A percentile compares a stretch with the other conserved stretches of the same genome.
phyloP scores from a whole-genome alignment of 2,113 vertebrate genomes.

The Gadus chalcogrammus region DNA sequence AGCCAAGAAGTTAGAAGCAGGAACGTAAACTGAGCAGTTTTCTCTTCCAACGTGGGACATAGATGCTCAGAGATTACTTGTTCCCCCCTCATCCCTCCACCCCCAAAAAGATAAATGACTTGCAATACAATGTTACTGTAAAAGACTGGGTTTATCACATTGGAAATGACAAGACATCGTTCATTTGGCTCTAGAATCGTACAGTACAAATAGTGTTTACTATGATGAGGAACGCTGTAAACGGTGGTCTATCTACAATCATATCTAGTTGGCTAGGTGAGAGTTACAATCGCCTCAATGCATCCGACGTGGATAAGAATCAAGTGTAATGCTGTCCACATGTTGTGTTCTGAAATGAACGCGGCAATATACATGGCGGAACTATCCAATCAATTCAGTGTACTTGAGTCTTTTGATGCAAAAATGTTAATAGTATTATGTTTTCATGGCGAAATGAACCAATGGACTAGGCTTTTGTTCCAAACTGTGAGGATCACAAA shows the following conservation, averaged over 20 bases:
- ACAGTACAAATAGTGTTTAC: constrained; percentile 49
- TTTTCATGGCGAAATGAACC: not conserved
- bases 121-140: constrained; percentile 22
- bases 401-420: constrained; percentile 23
- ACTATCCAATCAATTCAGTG: not conserved
- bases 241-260: constrained; percentile 47
- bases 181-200: constrained; percentile 49
- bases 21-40: too few species aligned
- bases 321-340: constrained; percentile 44
- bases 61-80: not conserved
- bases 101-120: constrained; percentile 23
- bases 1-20: too few species aligned
- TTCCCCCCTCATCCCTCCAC: too few species aligned
- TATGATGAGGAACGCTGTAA: constrained; percentile 54
- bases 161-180: constrained; percentile 59
- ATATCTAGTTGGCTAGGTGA: constrained; percentile 26
- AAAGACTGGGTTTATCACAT: constrained; percentile 46
- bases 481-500: constrained; percentile 30
- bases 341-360: constrained; percentile 33
- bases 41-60: not conserved
- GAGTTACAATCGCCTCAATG: constrained; percentile 31
- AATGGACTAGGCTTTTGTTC: constrained; percentile 26
- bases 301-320: constrained; percentile 32
- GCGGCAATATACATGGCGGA: not conserved
- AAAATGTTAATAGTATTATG: constrained; percentile 21